Evolutionary conservation across 2,888 invertebrate species (phyloP).

Genomic region (Lamellibrachia columna): DNA sequence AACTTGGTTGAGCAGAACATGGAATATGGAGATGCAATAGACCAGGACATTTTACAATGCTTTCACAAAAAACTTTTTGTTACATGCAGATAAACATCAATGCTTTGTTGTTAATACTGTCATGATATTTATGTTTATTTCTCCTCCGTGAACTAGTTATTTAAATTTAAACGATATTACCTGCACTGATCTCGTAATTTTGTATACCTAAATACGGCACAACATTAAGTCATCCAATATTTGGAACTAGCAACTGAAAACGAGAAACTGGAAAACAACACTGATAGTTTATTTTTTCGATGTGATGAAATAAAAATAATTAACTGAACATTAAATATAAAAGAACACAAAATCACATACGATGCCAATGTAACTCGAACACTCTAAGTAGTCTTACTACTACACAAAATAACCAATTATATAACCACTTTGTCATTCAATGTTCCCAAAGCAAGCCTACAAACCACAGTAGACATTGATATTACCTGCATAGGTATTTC

Average conservation of each 20-base stretch:
- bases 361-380: too few species aligned
- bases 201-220: neutral
- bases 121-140: neutral
- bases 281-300: too few species aligned
- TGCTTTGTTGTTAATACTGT: neutral
- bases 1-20: neutral
- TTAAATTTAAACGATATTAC: neutral
- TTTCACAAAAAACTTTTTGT: neutral
- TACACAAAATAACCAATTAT: too few species aligned
- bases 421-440: too few species aligned
- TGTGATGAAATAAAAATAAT: too few species aligned
- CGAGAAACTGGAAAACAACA: too few species aligned
- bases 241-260: neutral
- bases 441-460: too few species aligned
- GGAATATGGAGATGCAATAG: neutral
- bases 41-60: neutral
- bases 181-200: neutral
- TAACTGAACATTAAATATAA: too few species aligned
- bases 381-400: too few species aligned
- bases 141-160: neutral
- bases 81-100: neutral
- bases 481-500: neutral
- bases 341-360: too few species aligned
- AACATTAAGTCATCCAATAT: neutral
- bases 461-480: neutral